Conservation (phyloP, 2,797 vertebrate genomes). For the Poeciliopsis presidionis region DNA sequence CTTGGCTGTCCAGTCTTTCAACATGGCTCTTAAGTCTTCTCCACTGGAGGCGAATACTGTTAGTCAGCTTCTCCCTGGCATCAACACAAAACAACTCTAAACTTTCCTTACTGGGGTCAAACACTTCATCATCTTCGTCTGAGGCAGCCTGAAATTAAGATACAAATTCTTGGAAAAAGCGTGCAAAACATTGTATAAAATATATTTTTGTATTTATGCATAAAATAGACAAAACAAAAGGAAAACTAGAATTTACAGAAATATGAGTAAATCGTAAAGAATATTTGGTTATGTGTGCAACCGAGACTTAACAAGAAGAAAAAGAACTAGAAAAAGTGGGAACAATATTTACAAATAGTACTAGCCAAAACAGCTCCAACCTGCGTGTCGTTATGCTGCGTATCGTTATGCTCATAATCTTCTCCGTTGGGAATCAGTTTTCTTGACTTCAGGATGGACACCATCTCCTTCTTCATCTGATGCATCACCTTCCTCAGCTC, state of each 20-base stretch:
- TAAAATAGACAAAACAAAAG: background rate
- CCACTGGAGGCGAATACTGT: constrained; percentile 96
- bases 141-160: constrained; percentile 78
- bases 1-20: constrained; percentile 94
- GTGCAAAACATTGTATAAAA: background rate
- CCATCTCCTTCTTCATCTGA: constrained; percentile 97
- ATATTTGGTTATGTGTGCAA: background rate
- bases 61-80: constrained; percentile 90
- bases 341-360: background rate
- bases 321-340: background rate
- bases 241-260: no score
- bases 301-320: background rate
- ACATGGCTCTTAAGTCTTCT: constrained; percentile 92
- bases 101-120: constrained; percentile 86
- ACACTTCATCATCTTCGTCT: constrained; percentile 86
- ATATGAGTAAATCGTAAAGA: background rate
- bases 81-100: constrained; percentile 89
- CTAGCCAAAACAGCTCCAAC: constrained; percentile 69
- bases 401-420: constrained; percentile 74
- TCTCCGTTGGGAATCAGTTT: constrained; percentile 82
- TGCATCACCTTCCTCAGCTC: constrained; percentile 95
- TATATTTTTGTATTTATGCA: background rate
- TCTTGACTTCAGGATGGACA: constrained; percentile 87
- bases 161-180: constrained; percentile 1
- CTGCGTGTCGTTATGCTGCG: constrained; percentile 73